A percentile compares a stretch with the other conserved stretches of the same genome.
Conservation (phyloP, 2,113 vertebrate genomes). For the Tachysurus vachellii region DNA sequence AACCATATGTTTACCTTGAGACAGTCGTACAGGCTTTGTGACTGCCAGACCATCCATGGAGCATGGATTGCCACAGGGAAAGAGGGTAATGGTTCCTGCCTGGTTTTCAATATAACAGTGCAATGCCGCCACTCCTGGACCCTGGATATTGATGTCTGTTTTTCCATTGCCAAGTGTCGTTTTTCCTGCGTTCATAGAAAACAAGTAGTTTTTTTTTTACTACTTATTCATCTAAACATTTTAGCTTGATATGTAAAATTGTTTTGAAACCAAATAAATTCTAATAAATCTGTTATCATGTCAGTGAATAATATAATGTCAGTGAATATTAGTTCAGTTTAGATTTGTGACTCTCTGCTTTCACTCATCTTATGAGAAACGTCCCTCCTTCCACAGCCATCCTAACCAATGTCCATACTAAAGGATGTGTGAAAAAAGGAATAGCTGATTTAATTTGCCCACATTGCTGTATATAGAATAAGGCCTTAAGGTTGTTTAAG, state of each 20-base stretch:
- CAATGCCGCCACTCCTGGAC: conserved; percentile 76
- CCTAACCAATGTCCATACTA: conserved; percentile 7
- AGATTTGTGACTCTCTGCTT: not conserved
- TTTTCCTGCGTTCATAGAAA: conserved; percentile 73
- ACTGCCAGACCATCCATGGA: conserved; percentile 79
- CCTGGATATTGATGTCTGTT: conserved; percentile 86
- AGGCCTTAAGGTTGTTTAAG: not conserved
- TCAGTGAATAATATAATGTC: not conserved
- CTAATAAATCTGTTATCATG: too few species aligned
- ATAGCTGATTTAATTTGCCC: conserved; percentile 23
- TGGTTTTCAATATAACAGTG: conserved; percentile 93
- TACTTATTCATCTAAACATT: not conserved
- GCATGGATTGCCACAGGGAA: conserved; percentile 89
- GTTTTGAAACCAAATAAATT: not conserved
- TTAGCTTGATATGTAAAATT: not conserved
- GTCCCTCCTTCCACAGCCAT: not conserved
- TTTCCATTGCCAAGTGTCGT: conserved; percentile 82
- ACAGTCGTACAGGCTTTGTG: conserved; percentile 79
- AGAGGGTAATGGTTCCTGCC: conserved; percentile 80
- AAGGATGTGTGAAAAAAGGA: conserved; percentile 53
- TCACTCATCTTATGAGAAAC: not conserved
- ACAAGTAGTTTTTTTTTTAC: not conserved
- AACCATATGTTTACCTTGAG: conserved; percentile 79
- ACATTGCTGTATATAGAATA: not conserved
- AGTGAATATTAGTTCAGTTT: not conserved